Percentiles rank a stretch among this genome's conserved stretches.
phyloP scores from a whole-genome alignment of 1,140 invertebrate species.

The Drosophila punjabiensis region DNA sequence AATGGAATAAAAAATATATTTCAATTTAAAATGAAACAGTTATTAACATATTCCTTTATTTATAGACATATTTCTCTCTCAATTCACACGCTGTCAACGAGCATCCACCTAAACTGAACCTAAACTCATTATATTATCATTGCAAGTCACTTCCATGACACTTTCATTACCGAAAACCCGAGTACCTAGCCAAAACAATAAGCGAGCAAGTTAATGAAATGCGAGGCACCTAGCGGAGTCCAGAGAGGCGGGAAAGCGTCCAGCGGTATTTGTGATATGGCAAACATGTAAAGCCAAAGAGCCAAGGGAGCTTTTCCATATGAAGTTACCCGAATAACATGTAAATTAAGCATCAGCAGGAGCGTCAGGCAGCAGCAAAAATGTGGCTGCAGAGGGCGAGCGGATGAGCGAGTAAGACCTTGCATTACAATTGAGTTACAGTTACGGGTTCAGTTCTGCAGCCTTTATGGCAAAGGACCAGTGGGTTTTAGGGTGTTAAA shows the following conservation, averaged over 20 bases:
- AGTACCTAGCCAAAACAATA: slow-evolving; percentile 24
- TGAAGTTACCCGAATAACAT: slow-evolving; percentile 61
- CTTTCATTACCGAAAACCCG: slow-evolving; percentile 22
- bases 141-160: slow-evolving; percentile 74
- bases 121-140: slow-evolving; percentile 72
- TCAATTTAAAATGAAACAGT: not conserved
- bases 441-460: slow-evolving; percentile 64
- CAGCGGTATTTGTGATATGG: slow-evolving; percentile 23
- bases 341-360: slow-evolving; percentile 55
- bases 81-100: slow-evolving; percentile 35
- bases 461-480: slow-evolving; percentile 33
- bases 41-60: not conserved
- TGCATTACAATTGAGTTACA: slow-evolving; percentile 82
- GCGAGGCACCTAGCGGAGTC: slow-evolving; percentile 72
- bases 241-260: slow-evolving; percentile 15
- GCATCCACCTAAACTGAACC: slow-evolving; percentile 53
- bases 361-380: not conserved
- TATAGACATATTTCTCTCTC: not conserved
- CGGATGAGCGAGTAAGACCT: slow-evolving; percentile 70
- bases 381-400: not conserved
- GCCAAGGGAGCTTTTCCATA: slow-evolving; percentile 52
- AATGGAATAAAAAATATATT: not conserved
- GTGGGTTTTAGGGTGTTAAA: not conserved
- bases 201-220: slow-evolving; percentile 68
- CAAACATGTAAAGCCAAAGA: slow-evolving; percentile 52